Evolutionary conservation across 2,113 vertebrate species (phyloP).

Genomic region (Sinosuthora webbiana): DNA sequence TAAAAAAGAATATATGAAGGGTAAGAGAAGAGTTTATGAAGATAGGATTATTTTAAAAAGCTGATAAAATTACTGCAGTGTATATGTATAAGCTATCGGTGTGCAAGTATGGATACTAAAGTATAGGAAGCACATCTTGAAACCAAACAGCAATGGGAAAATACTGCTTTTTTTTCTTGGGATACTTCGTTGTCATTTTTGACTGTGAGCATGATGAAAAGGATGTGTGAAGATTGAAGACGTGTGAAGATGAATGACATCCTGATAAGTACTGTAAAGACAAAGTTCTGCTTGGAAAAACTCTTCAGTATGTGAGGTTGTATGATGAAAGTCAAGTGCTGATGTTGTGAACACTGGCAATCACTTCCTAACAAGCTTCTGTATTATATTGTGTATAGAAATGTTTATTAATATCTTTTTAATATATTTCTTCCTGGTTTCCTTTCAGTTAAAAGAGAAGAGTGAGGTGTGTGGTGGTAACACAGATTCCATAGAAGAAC

Average conservation of each 20-base stretch:
- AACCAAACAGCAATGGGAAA: background rate
- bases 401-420: background rate
- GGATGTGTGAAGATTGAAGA: background rate
- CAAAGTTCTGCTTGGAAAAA: background rate
- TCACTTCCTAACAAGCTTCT: background rate
- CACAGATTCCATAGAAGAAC: conserved; percentile 84
- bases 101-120: background rate
- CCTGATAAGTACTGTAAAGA: background rate
- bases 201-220: background rate
- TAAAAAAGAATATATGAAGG: background rate
- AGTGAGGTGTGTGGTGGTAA: conserved; percentile 83
- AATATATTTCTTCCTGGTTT: background rate
- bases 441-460: conserved; percentile 86
- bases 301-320: background rate
- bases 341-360: background rate
- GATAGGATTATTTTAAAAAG: background rate
- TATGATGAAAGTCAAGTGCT: background rate
- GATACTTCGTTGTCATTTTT: background rate
- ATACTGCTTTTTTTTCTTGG: background rate
- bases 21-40: background rate
- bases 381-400: background rate
- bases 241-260: background rate
- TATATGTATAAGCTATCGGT: background rate
- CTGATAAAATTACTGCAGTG: background rate
- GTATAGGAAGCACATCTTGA: background rate